Evolutionary conservation across 2,113 vertebrate genomes (phyloP).

Genomic region (Ploceus nigricollis): DNA sequence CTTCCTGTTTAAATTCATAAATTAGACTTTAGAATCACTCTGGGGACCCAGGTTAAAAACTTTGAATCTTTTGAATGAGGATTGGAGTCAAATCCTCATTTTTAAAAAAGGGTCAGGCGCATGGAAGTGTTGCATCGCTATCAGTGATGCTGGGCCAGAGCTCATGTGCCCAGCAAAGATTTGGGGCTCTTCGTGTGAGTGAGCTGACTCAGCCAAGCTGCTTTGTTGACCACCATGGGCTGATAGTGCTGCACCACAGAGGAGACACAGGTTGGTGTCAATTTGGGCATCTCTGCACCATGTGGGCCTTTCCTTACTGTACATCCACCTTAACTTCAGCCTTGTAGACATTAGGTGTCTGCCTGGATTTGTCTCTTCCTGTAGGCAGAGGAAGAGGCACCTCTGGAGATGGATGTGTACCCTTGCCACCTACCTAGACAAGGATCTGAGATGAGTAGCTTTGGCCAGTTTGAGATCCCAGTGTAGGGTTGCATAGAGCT

Average conservation of each 20-base stretch:
- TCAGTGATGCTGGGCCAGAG: not conserved
- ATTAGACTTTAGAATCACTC: not conserved
- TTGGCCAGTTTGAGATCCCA: not conserved
- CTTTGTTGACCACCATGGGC: not conserved
- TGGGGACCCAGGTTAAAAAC: not conserved
- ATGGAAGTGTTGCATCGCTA: not conserved
- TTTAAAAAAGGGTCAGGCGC: not conserved
- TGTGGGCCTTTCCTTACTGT: not conserved
- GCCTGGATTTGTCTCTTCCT: not conserved
- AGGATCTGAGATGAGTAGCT: not conserved
- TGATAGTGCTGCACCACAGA: not conserved
- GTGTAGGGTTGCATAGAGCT: not conserved
- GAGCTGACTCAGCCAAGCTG: not conserved
- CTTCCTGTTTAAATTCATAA: conserved; percentile 15
- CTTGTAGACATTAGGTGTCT: not conserved
- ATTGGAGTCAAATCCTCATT: not conserved
- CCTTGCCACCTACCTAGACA: not conserved
- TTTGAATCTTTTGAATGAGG: not conserved
- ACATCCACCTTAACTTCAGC: not conserved
- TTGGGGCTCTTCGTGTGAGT: not conserved
- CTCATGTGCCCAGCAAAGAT: not conserved
- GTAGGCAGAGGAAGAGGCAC: not conserved
- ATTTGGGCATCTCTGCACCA: not conserved
- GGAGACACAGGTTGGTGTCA: not conserved
- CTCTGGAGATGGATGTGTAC: not conserved